phyloP scores from a whole-genome alignment of 2,797 vertebrate species.

The Ctenopoma multispine region DNA sequence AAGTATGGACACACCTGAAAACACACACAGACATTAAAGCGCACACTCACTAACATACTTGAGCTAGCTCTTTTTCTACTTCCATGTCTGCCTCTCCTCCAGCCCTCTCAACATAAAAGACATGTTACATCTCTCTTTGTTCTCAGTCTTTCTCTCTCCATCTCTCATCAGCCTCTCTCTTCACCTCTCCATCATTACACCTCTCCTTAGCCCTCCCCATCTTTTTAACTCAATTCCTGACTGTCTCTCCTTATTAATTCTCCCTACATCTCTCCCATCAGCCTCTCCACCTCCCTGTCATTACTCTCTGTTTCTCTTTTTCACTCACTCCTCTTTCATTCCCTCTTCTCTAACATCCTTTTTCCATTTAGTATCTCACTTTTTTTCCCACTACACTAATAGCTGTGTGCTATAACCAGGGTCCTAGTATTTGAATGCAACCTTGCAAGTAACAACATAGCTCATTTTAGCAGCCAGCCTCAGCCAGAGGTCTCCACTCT shows the following conservation, averaged over 20 bases:
- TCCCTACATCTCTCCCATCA: constrained; percentile 50
- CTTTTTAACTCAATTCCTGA: constrained; percentile 62
- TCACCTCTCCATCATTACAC: constrained; percentile 69
- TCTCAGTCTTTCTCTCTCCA: constrained; percentile 47
- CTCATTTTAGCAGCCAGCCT: constrained; percentile 33
- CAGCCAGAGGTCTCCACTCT: constrained; percentile 16
- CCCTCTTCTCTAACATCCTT: constrained; percentile 29
- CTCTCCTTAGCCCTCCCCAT: constrained; percentile 44
- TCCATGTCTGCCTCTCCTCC: constrained; percentile 61
- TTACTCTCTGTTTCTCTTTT: constrained; percentile 43
- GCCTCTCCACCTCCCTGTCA: constrained; percentile 56
- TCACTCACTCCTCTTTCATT: constrained; percentile 32
- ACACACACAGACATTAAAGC: constrained; percentile 28
- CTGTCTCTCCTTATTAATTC: constrained; percentile 63
- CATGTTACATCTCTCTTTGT: constrained; percentile 69
- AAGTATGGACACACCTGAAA: constrained; percentile 19
- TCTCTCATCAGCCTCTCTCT: constrained; percentile 64
- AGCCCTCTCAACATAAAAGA: constrained; percentile 64
- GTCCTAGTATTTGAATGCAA: constrained; percentile 41
- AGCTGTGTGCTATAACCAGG: constrained; percentile 34
- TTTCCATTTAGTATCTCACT: constrained; percentile 40
- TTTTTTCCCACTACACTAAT: constrained; percentile 18
- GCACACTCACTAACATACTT: constrained; percentile 34
- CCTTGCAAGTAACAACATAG: constrained; percentile 39
- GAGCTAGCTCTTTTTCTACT: constrained; percentile 65